phyloP scores from a whole-genome alignment of 2,113 vertebrate genomes.

The Oophaga pumilio region DNA sequence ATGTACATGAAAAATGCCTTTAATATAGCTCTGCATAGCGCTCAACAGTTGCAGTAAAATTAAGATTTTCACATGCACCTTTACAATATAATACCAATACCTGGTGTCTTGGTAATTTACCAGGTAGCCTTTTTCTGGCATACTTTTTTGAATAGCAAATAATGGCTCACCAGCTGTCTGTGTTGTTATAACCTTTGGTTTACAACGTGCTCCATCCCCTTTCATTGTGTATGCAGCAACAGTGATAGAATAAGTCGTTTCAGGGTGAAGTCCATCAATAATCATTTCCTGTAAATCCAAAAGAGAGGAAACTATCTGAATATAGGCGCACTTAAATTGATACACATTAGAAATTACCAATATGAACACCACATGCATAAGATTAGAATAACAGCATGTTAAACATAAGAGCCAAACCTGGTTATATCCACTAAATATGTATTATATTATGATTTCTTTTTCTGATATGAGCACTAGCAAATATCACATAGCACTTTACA shows the following conservation, averaged over 20 bases:
- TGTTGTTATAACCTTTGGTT: slow-evolving; percentile 89
- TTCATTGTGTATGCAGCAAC: slow-evolving; percentile 99
- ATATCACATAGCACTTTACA: too few species aligned
- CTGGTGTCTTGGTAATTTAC: neutral
- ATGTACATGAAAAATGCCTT: too few species aligned
- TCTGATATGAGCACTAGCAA: too few species aligned
- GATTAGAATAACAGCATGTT: too few species aligned
- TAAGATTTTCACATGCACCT: too few species aligned
- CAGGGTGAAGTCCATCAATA: slow-evolving; percentile 90
- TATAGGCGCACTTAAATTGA: neutral
- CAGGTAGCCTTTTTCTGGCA: neutral
- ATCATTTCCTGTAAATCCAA: slow-evolving; percentile 85
- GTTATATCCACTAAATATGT: too few species aligned
- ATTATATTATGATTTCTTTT: too few species aligned
- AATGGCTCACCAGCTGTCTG: slow-evolving; percentile 86
- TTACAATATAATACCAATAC: too few species aligned
- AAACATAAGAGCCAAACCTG: too few species aligned
- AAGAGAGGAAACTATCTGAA: neutral
- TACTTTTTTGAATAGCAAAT: neutral
- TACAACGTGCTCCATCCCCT: slow-evolving; percentile 95
- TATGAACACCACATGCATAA: neutral
- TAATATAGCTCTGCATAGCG: too few species aligned
- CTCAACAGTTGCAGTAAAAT: too few species aligned
- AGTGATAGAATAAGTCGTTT: slow-evolving; percentile 94
- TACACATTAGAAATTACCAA: neutral